Base-by-base conservation (phyloP, 2,888 invertebrate species). In the Drosophila borborema region DNA sequence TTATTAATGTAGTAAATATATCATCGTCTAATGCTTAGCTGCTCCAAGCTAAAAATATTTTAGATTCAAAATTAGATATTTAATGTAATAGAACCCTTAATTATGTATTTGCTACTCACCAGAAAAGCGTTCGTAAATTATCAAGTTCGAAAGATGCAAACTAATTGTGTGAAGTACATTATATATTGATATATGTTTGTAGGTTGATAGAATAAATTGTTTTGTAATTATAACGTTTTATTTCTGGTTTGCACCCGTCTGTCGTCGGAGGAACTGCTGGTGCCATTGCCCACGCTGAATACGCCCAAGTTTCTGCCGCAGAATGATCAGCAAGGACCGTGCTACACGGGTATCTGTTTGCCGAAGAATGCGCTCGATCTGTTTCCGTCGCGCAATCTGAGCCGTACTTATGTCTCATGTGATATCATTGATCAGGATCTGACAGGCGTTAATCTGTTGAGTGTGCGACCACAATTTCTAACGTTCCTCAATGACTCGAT, bases 341-440 rank as follows among this genome's bases (percentile, higher is more conserved):
- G 92, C 73, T 93, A 93, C 82, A 88, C 92, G 58, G 93, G 93
- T 71, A 93, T 93, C 66, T 92, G 93, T 85, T 89, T 93, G 80
- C 93, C 93, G 49, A 93, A 93, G 80, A 93, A 93, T 77, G 90
- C 93, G 10, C 86, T 93, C 41, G 93, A 93, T 65, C 72, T 91
- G 60, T 93, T 93, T 74, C 93, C 93, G 36, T 80, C 88, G 28
- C 90, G 92, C 46, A 92, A 92, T 81, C 77, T 91, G 20, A 86
- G 77, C 61, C 91, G 91, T 28, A 92, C 93, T n/a, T 93, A 93
- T 74, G 93, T 93, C 49, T 92, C 93, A 23, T 91, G 91, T 41
- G 92, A 92, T 71, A 91, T 93, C 40, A 92, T 92, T 79, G 93
- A 93, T 73, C 91, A 92, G 45, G 93, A 93, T 73, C 74, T 92